phyloP scores from a whole-genome alignment of 2,113 vertebrate species.

The Tyrannus savana region DNA sequence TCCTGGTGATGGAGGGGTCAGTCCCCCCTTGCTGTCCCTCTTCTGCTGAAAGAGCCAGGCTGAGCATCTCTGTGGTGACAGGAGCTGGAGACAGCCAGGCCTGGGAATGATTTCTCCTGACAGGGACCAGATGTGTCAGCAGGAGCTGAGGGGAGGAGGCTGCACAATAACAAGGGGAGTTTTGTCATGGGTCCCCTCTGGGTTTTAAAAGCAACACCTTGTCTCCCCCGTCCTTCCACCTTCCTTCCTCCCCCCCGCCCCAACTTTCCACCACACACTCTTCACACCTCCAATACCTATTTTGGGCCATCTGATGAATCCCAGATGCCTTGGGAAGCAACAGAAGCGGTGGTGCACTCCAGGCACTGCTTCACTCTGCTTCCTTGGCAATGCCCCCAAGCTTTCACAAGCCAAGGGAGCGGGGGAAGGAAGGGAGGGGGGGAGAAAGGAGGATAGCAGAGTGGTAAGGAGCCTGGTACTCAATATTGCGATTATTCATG shows the following conservation, averaged over 20 bases:
- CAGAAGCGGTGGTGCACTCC: constrained; percentile 51
- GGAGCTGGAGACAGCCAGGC: neutral
- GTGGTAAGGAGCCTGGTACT: constrained; percentile 18
- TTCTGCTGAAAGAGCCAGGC: neutral
- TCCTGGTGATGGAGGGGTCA: accelerated
- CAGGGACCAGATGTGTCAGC: constrained; percentile 6
- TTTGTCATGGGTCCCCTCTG: neutral
- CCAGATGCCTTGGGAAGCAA: constrained; percentile 66
- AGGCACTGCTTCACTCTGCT: constrained; percentile 42
- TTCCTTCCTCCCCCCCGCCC: constrained; percentile 3
- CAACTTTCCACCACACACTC: neutral
- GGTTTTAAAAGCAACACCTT: constrained; percentile 48
- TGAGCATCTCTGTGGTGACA: neutral
- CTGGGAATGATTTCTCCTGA: neutral
- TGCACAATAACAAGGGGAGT: neutral
- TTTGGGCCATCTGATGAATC: constrained; percentile 71
- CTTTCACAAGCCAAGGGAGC: constrained; percentile 39
- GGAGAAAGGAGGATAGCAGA: neutral
- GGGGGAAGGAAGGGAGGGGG: constrained; percentile 4
- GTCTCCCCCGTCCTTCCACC: constrained; percentile 26
- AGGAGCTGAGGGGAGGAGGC: neutral
- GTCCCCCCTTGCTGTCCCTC: neutral
- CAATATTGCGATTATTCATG: neutral
- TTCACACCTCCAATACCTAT: constrained; percentile 72
- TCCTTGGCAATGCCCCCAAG: constrained; percentile 64